A percentile compares a stretch with the other conserved stretches of the same genome.
These are phyloP conservation scores for Pogonomyrmex barbatus DNA, from an alignment of 1,140 invertebrate genomes.

Conservation along the genomic window DNA sequence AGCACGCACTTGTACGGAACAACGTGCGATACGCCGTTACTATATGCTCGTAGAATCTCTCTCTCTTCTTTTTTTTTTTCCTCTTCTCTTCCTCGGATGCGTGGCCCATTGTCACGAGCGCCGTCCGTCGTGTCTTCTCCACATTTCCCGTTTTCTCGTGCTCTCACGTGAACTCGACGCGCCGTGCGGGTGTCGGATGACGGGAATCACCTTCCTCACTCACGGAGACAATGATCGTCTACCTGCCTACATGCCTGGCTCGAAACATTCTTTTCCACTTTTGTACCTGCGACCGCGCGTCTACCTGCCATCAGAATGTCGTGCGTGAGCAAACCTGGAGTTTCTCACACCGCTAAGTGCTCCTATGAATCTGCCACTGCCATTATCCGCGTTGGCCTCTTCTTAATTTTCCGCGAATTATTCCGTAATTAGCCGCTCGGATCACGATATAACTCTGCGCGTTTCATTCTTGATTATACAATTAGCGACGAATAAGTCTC, in stretches of 20 bases:
- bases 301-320: neutral
- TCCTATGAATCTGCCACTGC: neutral
- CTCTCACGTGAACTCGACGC: neutral
- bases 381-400: conserved; percentile 12
- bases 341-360: conserved; percentile 43
- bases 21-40: conserved; percentile 5
- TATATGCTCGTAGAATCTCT: neutral
- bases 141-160: neutral
- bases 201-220: conserved; percentile 9
- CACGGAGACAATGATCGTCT: conserved; percentile 21
- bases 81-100: neutral
- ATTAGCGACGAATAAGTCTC: conserved; percentile 32
- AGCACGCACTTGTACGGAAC: conserved; percentile 5
- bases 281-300: neutral
- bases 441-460: neutral
- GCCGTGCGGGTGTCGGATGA: neutral
- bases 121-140: neutral
- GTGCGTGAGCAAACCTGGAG: conserved; percentile 23
- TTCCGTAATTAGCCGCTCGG: conserved; percentile 9
- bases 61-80: neutral
- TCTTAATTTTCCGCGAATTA: conserved; percentile 36
- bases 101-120: neutral
- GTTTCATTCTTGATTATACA: conserved; percentile 6
- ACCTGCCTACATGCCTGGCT: neutral
- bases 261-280: conserved; percentile 14